A percentile compares a stretch with the other conserved stretches of the same genome.
Evolutionary conservation across 2,113 vertebrate genomes (phyloP).

Genomic region (Pteropus alecto): DNA sequence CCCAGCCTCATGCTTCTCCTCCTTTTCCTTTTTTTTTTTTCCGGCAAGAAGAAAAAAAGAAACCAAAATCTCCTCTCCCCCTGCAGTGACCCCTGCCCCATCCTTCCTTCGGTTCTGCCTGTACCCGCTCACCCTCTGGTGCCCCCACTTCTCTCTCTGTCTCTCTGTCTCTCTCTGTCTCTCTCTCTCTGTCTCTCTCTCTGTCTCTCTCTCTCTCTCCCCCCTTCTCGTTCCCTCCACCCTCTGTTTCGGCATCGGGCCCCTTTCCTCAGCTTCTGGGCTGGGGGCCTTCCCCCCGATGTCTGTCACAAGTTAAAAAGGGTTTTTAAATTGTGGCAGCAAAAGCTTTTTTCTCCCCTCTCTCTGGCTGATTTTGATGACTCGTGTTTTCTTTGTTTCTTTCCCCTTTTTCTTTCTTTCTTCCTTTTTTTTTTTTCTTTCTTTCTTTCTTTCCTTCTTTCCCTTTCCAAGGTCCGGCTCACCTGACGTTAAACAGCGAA

Average conservation of each 20-base stretch:
- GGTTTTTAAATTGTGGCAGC: constrained; percentile 83
- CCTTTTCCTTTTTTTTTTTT: constrained; percentile 75
- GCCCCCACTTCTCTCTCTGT: background rate
- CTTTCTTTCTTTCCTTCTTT: constrained; percentile 74
- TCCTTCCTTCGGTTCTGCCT: constrained; percentile 14
- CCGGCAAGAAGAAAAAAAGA: constrained; percentile 76
- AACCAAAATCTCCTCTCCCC: constrained; percentile 65
- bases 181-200: too few species aligned
- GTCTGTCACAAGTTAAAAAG: constrained; percentile 84
- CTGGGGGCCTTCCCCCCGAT: constrained; percentile 76
- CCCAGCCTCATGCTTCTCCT: constrained; percentile 64
- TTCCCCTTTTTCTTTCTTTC: constrained; percentile 62
- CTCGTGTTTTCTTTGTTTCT: constrained; percentile 81
- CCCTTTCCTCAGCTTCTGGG: constrained; percentile 73
- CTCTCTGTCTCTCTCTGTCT: too few species aligned
- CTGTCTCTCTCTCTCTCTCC: background rate
- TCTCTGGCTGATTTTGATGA: constrained; percentile 81
- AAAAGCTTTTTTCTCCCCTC: constrained; percentile 69
- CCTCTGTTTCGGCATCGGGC: constrained; percentile 76
- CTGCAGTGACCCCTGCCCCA: constrained; percentile 19
- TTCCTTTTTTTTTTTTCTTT: constrained; percentile 40
- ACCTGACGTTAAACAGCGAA: constrained; percentile 83
- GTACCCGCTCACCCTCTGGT: background rate
- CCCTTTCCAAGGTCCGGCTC: constrained; percentile 82
- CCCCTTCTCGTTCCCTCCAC: background rate